These are phyloP conservation scores for Melanotus villosus DNA, from an alignment of 2,888 invertebrate species.

Conservation along the genomic window DNA sequence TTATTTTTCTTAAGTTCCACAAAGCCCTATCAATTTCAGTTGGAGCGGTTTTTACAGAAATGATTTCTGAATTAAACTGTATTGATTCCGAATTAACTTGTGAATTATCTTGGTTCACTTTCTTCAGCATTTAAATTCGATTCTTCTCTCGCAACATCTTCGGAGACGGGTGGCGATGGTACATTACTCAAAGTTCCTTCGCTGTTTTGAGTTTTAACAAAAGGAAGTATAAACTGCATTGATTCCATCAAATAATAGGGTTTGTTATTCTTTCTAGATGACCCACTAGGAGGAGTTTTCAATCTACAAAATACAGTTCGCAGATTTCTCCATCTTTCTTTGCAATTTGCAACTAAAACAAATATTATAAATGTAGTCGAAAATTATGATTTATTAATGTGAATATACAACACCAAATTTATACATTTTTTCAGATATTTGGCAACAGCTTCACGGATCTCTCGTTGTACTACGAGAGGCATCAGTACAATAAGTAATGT, in stretches of 20 bases:
- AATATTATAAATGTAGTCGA: too few relatives aligned
- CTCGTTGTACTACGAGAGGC: constrained; percentile 50
- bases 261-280: neutral
- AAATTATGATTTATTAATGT: too few relatives aligned
- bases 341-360: constrained; percentile 43
- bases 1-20: neutral
- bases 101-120: neutral
- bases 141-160: neutral
- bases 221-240: neutral
- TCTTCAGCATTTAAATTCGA: neutral
- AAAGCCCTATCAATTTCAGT: neutral
- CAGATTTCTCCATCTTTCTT: constrained; percentile 49
- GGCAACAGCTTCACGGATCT: constrained; percentile 51
- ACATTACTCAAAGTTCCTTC: too few relatives aligned
- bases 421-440: constrained; percentile 54
- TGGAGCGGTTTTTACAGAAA: neutral
- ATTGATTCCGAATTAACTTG: neutral
- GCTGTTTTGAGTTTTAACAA: neutral
- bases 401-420: too few relatives aligned
- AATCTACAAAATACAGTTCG: neutral
- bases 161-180: too few relatives aligned
- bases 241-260: neutral
- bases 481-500: constrained; percentile 50
- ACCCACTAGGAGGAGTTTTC: neutral
- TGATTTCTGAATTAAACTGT: too few relatives aligned